Percentiles rank a stretch among this genome's conserved stretches.
Conservation (phyloP, 1,140 invertebrate genomes). For the Rhopalosiphum maidis region DNA sequence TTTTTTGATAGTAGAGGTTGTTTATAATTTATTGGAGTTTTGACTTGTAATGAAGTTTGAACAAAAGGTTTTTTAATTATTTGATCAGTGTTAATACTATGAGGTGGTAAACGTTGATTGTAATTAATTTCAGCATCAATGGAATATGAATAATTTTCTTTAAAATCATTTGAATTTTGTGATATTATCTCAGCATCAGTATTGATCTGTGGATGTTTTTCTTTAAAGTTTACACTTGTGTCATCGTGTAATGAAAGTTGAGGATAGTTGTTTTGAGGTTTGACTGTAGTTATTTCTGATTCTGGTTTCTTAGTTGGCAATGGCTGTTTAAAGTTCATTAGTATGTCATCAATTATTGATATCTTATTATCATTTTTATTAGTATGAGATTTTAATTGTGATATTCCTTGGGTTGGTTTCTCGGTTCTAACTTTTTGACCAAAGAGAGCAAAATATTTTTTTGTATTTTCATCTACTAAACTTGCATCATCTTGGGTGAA, state of each 20-base stretch:
- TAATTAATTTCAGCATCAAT: neutral
- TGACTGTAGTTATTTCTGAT: conserved; percentile 62
- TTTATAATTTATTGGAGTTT: conserved; percentile 66
- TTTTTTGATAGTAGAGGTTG: conserved; percentile 66
- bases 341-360: conserved; percentile 63
- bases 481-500: conserved; percentile 76
- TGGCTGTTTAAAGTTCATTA: conserved; percentile 66
- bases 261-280: neutral
- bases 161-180: conserved; percentile 32
- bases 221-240: conserved; percentile 43
- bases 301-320: conserved; percentile 66
- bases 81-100: conserved; percentile 2
- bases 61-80: neutral
- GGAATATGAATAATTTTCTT: conserved; percentile 18
- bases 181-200: conserved; percentile 23
- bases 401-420: conserved; percentile 28
- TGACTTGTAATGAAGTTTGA: conserved; percentile 60
- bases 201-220: conserved; percentile 19
- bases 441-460: conserved; percentile 78
- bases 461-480: conserved; percentile 76
- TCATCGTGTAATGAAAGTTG: conserved; percentile 62
- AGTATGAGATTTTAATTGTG: neutral
- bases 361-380: conserved; percentile 43
- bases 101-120: conserved; percentile 1
- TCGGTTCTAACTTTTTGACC: conserved; percentile 71